These are phyloP conservation scores for Neuroscelio doddi DNA, from an alignment of 2,888 invertebrate genomes.

Conservation along the genomic window DNA sequence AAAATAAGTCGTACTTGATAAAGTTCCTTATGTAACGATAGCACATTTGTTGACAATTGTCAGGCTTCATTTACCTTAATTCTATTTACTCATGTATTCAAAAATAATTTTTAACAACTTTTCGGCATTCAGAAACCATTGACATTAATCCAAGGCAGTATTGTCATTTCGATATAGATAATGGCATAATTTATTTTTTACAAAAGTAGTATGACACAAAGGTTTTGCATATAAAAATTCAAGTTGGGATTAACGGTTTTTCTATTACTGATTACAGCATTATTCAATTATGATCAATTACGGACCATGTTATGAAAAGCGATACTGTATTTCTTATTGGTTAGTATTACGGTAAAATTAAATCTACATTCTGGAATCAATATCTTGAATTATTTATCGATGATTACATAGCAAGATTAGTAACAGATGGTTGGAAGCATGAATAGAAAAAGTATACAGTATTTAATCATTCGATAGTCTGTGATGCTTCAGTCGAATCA, in stretches of 20 bases:
- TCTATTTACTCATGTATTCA: too few relatives aligned
- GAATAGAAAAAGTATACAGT: not conserved
- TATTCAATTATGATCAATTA: not conserved
- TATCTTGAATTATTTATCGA: not conserved
- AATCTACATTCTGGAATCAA: not conserved
- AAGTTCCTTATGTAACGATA: too few relatives aligned
- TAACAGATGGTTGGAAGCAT: not conserved
- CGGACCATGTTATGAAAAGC: not conserved
- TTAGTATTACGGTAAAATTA: not conserved
- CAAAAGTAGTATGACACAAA: too few relatives aligned
- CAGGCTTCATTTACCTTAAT: too few relatives aligned
- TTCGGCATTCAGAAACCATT: too few relatives aligned
- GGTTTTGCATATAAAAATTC: not conserved
- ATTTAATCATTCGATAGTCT: slow-evolving; percentile 20
- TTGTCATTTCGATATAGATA: too few relatives aligned
- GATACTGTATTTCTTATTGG: not conserved
- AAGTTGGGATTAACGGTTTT: not conserved
- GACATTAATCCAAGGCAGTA: too few relatives aligned
- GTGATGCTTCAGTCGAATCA: not conserved
- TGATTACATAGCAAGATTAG: not conserved
- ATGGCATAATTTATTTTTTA: too few relatives aligned
- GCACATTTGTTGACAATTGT: too few relatives aligned
- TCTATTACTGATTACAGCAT: not conserved
- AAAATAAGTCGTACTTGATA: too few relatives aligned
- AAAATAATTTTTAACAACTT: too few relatives aligned